phyloP scores from a whole-genome alignment of 2,888 invertebrate species.

The Drosophila anceps region DNA sequence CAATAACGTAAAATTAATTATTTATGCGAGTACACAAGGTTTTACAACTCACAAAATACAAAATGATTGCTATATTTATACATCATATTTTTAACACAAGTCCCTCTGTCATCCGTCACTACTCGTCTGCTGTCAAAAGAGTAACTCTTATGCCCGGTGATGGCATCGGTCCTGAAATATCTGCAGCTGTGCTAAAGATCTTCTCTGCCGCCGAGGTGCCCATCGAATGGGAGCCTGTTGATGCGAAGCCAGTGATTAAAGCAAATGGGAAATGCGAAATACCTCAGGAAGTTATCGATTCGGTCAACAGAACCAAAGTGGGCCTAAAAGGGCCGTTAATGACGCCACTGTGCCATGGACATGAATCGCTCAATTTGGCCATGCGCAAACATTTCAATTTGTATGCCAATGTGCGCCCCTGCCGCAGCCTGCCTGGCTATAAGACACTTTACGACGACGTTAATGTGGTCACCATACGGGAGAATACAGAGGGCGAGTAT shows the following conservation, averaged over 20 bases:
- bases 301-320: conserved; percentile 97
- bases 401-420: conserved; percentile 98
- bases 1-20: not conserved
- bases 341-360: conserved; percentile 99
- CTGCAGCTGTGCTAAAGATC: conserved; percentile 98
- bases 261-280: conserved; percentile 98
- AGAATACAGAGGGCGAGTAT: conserved; percentile 99
- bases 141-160: conserved; percentile 99
- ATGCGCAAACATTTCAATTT: conserved; percentile 98
- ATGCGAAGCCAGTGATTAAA: conserved; percentile 97
- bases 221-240: conserved; percentile 99
- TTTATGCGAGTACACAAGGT: not conserved
- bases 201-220: conserved; percentile 97
- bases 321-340: conserved; percentile 99
- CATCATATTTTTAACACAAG: not conserved
- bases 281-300: conserved; percentile 98
- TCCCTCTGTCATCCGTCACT: conserved; percentile 81
- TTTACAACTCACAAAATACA: not conserved
- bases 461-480: conserved; percentile 98
- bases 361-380: conserved; percentile 98
- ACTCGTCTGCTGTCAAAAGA: conserved; percentile 87
- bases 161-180: conserved; percentile 99
- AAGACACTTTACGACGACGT: conserved; percentile 99
- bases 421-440: conserved; percentile 97
- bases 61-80: conserved; percentile 17